Percentiles rank a stretch among this genome's conserved stretches.
Evolutionary conservation across 2,113 vertebrate genomes (phyloP).

Genomic region (Myiopsitta monachus): DNA sequence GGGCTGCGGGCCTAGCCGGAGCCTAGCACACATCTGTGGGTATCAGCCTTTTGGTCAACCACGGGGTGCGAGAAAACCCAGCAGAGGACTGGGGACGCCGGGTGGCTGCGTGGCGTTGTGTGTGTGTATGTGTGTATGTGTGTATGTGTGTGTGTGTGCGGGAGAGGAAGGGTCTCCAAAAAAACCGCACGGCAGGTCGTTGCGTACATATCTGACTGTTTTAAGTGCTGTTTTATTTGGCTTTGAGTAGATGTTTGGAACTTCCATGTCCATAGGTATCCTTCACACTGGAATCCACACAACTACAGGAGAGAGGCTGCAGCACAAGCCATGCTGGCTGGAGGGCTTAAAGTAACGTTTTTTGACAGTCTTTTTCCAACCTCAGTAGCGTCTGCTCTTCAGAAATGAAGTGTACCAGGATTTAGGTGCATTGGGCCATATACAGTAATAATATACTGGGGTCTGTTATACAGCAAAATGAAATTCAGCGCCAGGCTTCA

Average conservation of each 20-base stretch:
- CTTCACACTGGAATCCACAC: accelerated
- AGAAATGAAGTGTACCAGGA: background rate
- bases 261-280: accelerated
- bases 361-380: no score
- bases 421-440: background rate
- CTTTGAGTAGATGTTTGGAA: accelerated
- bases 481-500: background rate
- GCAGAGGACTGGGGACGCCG: background rate
- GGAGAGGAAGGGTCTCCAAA: background rate
- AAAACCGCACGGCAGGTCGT: no score
- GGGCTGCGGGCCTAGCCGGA: background rate
- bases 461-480: accelerated
- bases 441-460: no score
- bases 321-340: accelerated
- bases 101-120: background rate
- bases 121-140: accelerated
- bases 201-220: accelerated
- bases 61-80: no score
- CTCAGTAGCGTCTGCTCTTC: background rate
- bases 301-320: accelerated
- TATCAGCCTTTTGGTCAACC: accelerated
- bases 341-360: background rate
- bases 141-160: accelerated
- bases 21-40: accelerated
- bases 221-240: background rate